Evolutionary conservation across 1,140 invertebrate genomes (phyloP).

Genomic region (Drosophila tani): DNA sequence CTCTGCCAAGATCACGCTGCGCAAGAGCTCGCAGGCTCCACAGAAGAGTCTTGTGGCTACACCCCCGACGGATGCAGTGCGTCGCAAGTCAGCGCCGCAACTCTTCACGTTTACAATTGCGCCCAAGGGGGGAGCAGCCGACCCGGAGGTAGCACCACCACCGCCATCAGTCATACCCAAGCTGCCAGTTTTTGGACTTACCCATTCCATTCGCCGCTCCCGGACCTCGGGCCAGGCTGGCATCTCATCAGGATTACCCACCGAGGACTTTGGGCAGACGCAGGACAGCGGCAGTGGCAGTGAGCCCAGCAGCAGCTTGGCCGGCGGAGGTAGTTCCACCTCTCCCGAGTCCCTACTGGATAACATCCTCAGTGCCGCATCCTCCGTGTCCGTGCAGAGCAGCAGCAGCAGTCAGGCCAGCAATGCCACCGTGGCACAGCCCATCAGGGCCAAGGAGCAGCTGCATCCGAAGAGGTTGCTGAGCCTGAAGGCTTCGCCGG

Average conservation of each 20-base stretch:
- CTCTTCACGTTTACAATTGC: conserved; percentile 61
- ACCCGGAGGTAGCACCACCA: not conserved
- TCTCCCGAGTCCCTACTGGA: conserved; percentile 80
- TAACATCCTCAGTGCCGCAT: conserved; percentile 73
- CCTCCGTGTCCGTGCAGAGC: conserved; percentile 70
- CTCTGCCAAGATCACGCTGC: conserved; percentile 51
- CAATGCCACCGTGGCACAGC: conserved; percentile 57
- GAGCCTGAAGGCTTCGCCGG: conserved; percentile 60
- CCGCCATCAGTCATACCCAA: conserved; percentile 14
- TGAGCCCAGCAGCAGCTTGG: conserved; percentile 62
- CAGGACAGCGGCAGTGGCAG: conserved; percentile 66
- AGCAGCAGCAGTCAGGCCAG: conserved; percentile 66
- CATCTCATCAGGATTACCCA: not conserved
- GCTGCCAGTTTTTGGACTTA: conserved; percentile 29
- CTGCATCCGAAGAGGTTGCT: conserved; percentile 61
- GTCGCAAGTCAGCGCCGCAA: conserved; percentile 71
- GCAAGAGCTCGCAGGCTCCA: conserved; percentile 14
- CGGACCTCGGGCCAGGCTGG: conserved; percentile 40
- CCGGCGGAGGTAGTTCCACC: conserved; percentile 63
- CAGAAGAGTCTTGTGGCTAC: conserved; percentile 15
- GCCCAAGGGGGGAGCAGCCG: conserved; percentile 12
- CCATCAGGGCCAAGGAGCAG: conserved; percentile 32
- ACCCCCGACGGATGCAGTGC: conserved; percentile 40
- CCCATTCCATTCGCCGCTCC: conserved; percentile 44
- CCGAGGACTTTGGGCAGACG: conserved; percentile 1